phyloP scores from a whole-genome alignment of 2,888 invertebrate genomes.

The Aproaerema taeniolella region DNA sequence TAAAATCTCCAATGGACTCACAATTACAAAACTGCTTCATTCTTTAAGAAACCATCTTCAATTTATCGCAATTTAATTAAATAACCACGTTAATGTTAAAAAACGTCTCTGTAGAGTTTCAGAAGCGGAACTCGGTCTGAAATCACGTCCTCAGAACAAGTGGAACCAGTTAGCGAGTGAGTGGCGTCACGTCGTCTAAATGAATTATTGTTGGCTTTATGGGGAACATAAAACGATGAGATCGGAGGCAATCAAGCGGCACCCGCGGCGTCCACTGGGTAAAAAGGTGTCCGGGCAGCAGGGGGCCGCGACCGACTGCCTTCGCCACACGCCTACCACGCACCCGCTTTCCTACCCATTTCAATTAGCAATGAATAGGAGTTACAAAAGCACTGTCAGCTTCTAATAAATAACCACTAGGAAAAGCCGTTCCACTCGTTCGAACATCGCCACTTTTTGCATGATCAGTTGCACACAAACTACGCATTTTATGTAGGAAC shows the following conservation, averaged over 20 bases:
- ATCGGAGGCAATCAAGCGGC: conserved; percentile 75
- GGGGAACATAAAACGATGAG: conserved; percentile 74
- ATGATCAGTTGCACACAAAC: conserved; percentile 6
- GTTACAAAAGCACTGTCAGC: conserved; percentile 48
- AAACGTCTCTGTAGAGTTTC: conserved; percentile 12
- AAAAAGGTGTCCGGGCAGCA: conserved; percentile 68
- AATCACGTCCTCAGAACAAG: conserved; percentile 48
- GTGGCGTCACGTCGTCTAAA: conserved; percentile 76
- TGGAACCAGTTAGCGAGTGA: conserved; percentile 69
- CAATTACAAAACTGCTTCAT: too few relatives aligned
- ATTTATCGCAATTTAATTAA: too few relatives aligned
- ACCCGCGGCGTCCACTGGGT: conserved; percentile 67
- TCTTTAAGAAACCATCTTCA: too few relatives aligned
- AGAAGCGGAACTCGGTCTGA: conserved; percentile 34
- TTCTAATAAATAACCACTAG: conserved; percentile 33
- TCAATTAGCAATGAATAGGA: conserved; percentile 69
- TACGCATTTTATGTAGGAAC: conserved; percentile 7
- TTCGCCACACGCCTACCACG: conserved; percentile 60
- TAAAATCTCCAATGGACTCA: too few relatives aligned
- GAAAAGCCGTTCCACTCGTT: conserved; percentile 22
- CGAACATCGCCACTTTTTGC: conserved; percentile 4
- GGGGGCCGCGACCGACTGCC: conserved; percentile 57
- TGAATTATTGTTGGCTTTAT: conserved; percentile 77
- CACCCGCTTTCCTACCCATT: conserved; percentile 59
- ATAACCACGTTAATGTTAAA: too few relatives aligned